Percentiles rank a stretch among this genome's conserved stretches.
phyloP scores from a whole-genome alignment of 2,888 invertebrate genomes.

The Furcula furcula region DNA sequence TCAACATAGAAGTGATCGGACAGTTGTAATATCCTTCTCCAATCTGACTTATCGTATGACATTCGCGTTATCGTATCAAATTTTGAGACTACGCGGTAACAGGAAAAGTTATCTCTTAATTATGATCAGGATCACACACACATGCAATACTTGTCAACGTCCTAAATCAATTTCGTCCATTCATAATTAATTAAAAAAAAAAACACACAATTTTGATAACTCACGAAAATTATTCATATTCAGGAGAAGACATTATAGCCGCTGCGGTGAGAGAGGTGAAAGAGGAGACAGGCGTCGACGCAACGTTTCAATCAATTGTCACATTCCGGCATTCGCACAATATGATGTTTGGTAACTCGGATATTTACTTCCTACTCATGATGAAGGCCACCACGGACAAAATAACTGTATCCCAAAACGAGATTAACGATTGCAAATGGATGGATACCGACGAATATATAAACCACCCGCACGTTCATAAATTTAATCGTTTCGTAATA shows the following conservation, averaged over 20 bases:
- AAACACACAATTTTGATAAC: no score
- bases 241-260: slow-evolving; percentile 91
- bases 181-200: no score
- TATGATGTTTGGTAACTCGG: slow-evolving; percentile 90
- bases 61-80: no score
- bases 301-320: slow-evolving; percentile 88
- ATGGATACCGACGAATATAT: slow-evolving; percentile 89
- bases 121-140: no score
- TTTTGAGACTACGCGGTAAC: no score
- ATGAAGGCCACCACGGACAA: slow-evolving; percentile 84
- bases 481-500: slow-evolving; percentile 85
- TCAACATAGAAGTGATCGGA: no score
- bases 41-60: no score
- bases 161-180: no score
- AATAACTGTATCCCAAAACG: slow-evolving; percentile 86
- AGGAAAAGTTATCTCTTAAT: no score
- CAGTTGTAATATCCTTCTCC: no score
- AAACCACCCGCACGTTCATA: slow-evolving; percentile 86
- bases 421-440: slow-evolving; percentile 90
- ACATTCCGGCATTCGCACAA: slow-evolving; percentile 90
- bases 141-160: no score
- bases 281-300: slow-evolving; percentile 93
- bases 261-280: slow-evolving; percentile 93
- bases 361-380: slow-evolving; percentile 90
- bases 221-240: background rate